Conservation (phyloP, 1,140 invertebrate genomes). For the Drosophila parabipectinata region DNA sequence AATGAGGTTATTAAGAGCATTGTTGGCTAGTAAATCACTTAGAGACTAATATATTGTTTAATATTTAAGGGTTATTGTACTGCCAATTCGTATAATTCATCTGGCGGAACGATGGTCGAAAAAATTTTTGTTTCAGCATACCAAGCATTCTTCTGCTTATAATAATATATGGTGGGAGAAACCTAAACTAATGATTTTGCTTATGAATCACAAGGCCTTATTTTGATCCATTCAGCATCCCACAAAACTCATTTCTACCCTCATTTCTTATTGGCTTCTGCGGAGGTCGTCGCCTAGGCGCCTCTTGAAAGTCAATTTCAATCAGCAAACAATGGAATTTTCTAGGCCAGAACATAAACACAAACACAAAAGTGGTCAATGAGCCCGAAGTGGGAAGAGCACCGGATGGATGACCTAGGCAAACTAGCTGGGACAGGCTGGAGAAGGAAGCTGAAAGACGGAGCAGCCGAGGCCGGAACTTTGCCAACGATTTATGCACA, state of each 20-base stretch:
- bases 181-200: constrained; percentile 7
- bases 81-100: too few species aligned
- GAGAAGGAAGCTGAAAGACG: constrained; percentile 5
- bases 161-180: neutral
- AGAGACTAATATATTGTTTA: too few species aligned
- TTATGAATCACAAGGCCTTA: constrained; percentile 5
- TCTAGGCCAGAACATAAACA: constrained; percentile 49
- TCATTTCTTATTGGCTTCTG: constrained; percentile 14
- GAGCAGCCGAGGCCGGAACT: constrained; percentile 24
- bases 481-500: constrained; percentile 41
- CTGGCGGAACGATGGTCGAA: too few species aligned
- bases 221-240: constrained; percentile 18
- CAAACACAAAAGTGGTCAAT: constrained; percentile 49
- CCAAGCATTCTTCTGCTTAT: too few species aligned
- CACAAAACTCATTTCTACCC: constrained; percentile 11
- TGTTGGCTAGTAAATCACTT: neutral
- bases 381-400: constrained; percentile 26
- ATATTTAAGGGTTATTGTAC: too few species aligned
- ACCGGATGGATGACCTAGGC: constrained; percentile 43
- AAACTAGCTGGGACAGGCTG: constrained; percentile 15
- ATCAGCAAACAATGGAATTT: constrained; percentile 51
- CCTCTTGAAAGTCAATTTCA: constrained; percentile 50
- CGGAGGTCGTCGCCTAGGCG: constrained; percentile 15
- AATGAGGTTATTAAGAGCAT: constrained; percentile 1
- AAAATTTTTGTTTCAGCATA: too few species aligned